Evolutionary conservation across 1,140 invertebrate species (phyloP), one percentile per base, ranked within the genome.

Genomic region (Anadara kagoshimensis): DNA sequence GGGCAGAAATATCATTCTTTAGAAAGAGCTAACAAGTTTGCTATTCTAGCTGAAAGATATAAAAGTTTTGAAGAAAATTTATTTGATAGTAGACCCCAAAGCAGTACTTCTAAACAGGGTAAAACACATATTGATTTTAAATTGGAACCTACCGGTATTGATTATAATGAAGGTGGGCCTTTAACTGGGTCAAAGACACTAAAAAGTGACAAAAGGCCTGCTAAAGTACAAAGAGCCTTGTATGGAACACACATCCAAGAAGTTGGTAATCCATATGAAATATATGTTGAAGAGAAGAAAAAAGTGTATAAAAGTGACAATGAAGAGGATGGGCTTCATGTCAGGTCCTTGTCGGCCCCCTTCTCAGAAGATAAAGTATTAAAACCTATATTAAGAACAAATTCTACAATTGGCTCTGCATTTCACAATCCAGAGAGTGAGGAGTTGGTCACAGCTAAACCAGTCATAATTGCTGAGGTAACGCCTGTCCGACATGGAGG

Each of bases 241-340:
- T 80, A 85, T 80, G 83, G 83, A 8, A 85, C 85, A 26, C 51
- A 84, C 69, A 83, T 84, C 57, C 78, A 79, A 61, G 80, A 80
- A 63, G 47, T 66, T n/a, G 11, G 54, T 12, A 79, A 83, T 73
- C 65, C 70, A 12, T 88, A 82, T 80, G 86, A 88, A 73, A 79
- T 87, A 29, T 76, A 83, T 68, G 86, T 88, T 5, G 69, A 81
- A 63, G 59, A 58, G 44, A 81, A 69, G 20, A 73, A 58, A 53
- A 68, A 67, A 26, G 51, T 67, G 26, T 43, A 81, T 10, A 80
- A 78, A 45, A 44, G 71, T 45, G 63, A 75, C 24, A 5, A 49
- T 12, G 56, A 54, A 45, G 45, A 45, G 12, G 66, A 80, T 43
- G 64, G 66, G 47, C 72, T 85, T 1, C 83, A 85, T 70, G 73